Conservation (phyloP, 23 tunicate species). For the Trididemnum nubilum region DNA sequence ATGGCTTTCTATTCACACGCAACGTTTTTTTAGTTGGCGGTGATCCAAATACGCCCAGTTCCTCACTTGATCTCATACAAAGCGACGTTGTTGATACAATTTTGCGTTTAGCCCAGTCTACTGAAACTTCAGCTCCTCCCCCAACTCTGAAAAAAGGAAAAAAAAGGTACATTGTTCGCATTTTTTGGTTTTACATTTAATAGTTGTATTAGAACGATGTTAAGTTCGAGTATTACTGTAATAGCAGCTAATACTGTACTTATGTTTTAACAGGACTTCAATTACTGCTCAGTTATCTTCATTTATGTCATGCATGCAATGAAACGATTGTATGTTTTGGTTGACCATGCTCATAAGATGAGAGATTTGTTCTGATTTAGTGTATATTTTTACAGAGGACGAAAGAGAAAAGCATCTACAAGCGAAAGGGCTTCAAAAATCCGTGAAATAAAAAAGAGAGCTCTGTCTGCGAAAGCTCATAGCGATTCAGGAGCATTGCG, state of each 20-base stretch:
- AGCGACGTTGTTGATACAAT: slow-evolving; percentile 53
- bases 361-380: no score
- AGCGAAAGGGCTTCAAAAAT: slow-evolving; percentile 43
- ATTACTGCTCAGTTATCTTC: no score
- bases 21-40: slow-evolving; percentile 72
- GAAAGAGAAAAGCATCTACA: slow-evolving; percentile 2
- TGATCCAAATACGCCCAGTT: slow-evolving; percentile 42
- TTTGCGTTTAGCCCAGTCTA: slow-evolving; percentile 10
- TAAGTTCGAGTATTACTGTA: no score
- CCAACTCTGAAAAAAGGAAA: slow-evolving; percentile 11
- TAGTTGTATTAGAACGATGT: no score
- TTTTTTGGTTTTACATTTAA: no score
- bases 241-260: no score
- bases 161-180: neutral
- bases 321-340: no score
- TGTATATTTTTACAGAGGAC: neutral
- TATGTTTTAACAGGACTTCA: no score
- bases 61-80: slow-evolving; percentile 62
- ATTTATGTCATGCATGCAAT: no score
- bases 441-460: slow-evolving; percentile 55
- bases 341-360: no score
- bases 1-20: no score
- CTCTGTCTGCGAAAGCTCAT: slow-evolving; percentile 30
- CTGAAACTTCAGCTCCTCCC: neutral
- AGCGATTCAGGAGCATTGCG: slow-evolving; percentile 55